Conservation (phyloP, 2,888 invertebrate species). For the Lissonota sp. region DNA sequence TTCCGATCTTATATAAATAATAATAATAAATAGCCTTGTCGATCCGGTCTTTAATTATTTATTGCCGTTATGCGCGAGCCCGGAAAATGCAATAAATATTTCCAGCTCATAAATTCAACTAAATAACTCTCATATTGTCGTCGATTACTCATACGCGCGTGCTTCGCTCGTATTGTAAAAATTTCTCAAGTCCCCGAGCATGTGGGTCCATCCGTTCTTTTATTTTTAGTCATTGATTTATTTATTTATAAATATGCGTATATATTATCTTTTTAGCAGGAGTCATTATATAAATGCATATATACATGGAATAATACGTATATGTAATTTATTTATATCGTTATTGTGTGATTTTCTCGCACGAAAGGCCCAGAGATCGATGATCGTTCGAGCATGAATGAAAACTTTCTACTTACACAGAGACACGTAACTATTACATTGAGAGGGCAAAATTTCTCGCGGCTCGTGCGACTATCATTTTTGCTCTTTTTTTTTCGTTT, state of each 20-base stretch:
- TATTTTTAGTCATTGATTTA: slow-evolving; percentile 18
- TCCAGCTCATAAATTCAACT: slow-evolving; percentile 43
- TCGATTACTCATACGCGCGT: slow-evolving; percentile 56
- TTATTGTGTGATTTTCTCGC: slow-evolving; percentile 55
- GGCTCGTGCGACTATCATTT: slow-evolving; percentile 51
- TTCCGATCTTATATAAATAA: too few species aligned
- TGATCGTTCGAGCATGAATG: slow-evolving; percentile 71
- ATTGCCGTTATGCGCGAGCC: slow-evolving; percentile 24
- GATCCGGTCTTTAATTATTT: slow-evolving; percentile 56
- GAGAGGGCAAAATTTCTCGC: slow-evolving; percentile 66
- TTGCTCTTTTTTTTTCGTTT: slow-evolving; percentile 11
- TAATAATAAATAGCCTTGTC: slow-evolving; percentile 42
- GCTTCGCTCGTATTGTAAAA: slow-evolving; percentile 31
- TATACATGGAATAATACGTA: too few species aligned
- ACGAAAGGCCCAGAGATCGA: slow-evolving; percentile 65
- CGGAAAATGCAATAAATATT: slow-evolving; percentile 49
- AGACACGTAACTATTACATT: slow-evolving; percentile 65
- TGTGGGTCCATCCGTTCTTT: slow-evolving; percentile 34
- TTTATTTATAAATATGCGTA: not conserved
- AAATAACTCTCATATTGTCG: slow-evolving; percentile 1
- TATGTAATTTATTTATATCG: not conserved
- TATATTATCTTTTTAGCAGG: not conserved
- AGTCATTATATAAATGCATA: too few species aligned
- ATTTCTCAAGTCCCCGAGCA: slow-evolving; percentile 34
- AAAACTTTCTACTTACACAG: slow-evolving; percentile 68